Base-by-base conservation (phyloP, 2,113 vertebrate genomes). In the Microtus pennsylvanicus region DNA sequence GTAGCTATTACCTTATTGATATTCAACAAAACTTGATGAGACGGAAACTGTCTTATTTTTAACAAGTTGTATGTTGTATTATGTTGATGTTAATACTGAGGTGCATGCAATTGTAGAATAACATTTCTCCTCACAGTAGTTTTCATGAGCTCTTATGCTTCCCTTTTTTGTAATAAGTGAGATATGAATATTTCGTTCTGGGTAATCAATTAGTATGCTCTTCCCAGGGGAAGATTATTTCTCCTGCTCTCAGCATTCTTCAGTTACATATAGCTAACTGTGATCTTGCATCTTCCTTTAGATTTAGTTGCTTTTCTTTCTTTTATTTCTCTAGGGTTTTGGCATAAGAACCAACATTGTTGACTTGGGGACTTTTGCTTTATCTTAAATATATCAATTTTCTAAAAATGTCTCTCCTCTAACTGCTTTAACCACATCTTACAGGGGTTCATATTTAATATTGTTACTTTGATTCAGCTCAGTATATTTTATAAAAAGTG, bases 21-120 rank as follows among this genome's bases (percentile, higher is more conserved):
- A 95, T 9, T 2, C 85, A 78, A 86, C 24, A 85, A 97, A 96
- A 91, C 87, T 87, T 72, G 90, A 96, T 38, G 95, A 74, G 30
- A 38, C 28, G 19, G 86, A 94, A 55, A 0, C 47, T 17, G 45
- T 28, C 70, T 96, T 75, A 67, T 61, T 65, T 70, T 87, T 61
- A 94, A 93, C 87, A 95, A 96, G 13, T 86, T 91, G 61, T 90
- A 24, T 94, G 67, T 86, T 93, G 70, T 58, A 89, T 91, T 42
- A 86, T 96, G 52, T 81, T 95, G 88, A 76, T 92, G 93, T 89
- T 76, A 74, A 1, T 19, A 42, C 93, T 92, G 91, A 88, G 82
- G 55, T 42, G 13, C 58, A 69, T 52, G 61, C 3, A 65, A 35
- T 78, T 88, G 94, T 93, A 74, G 38, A 88, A 93, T 89, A 85